Evolutionary conservation across 2,113 vertebrate species (phyloP).

Genomic region (Pelodiscus sinensis): DNA sequence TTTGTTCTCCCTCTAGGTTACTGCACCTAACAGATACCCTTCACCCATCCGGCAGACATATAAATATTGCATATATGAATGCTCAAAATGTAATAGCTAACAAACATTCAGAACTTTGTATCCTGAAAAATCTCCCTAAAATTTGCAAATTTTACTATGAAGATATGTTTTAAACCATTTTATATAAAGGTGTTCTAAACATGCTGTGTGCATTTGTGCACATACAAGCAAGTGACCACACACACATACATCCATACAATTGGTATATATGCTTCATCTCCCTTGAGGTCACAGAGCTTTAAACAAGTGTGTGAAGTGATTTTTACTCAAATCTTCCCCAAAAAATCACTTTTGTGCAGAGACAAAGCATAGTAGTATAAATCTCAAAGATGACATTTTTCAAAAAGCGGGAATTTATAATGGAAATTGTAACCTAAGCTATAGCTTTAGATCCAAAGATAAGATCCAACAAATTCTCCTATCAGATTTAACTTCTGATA

Average conservation of each 20-base stretch:
- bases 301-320: not conserved
- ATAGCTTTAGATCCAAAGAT: not conserved
- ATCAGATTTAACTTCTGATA: not conserved
- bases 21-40: not conserved
- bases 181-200: not conserved
- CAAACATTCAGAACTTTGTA: not conserved
- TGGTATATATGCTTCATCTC: accelerated
- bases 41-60: slow-evolving; percentile 7
- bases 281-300: not conserved
- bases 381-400: not conserved
- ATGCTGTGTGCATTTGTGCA: not conserved
- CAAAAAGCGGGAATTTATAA: not conserved
- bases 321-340: not conserved
- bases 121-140: not conserved
- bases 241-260: slow-evolving; percentile 13
- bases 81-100: not conserved
- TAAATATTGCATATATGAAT: not conserved
- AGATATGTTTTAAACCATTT: not conserved
- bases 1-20: not conserved
- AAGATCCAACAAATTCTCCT: not conserved
- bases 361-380: not conserved
- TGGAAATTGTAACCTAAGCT: not conserved
- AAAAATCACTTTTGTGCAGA: not conserved
- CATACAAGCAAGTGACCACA: slow-evolving; percentile 19
- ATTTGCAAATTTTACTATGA: not conserved